Conservation (phyloP, 2,113 vertebrate genomes). For the Loxodonta africana region DNA sequence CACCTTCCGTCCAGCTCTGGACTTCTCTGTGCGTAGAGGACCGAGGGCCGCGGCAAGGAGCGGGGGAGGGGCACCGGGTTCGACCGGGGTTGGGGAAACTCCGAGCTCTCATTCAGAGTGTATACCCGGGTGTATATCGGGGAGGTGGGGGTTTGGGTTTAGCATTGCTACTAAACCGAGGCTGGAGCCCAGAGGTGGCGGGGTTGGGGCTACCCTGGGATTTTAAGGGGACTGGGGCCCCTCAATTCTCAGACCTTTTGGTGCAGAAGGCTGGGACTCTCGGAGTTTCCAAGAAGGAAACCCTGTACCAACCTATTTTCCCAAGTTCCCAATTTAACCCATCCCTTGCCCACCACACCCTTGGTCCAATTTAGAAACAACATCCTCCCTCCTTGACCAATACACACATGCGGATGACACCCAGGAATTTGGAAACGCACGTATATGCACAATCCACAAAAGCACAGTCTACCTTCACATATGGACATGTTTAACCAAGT, state of each 20-base stretch:
- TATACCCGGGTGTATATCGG: background rate
- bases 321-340: slow-evolving; percentile 28
- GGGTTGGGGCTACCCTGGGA: background rate
- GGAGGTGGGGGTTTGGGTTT: background rate
- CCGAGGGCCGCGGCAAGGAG: background rate
- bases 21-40: no score
- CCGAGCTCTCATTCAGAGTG: background rate
- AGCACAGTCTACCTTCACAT: background rate
- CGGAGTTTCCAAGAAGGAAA: background rate
- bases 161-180: background rate
- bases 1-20: background rate
- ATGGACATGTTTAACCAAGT: background rate
- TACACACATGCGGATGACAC: background rate
- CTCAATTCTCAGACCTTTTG: background rate
- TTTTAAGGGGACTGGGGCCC: background rate
- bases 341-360: background rate
- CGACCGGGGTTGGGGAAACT: no score
- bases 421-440: background rate
- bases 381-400: background rate
- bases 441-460: background rate
- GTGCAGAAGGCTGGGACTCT: background rate
- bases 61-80: no score
- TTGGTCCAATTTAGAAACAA: slow-evolving; percentile 24
- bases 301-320: background rate
- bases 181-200: background rate